Evolutionary conservation across 2,113 vertebrate species (phyloP), one percentile per base, ranked within the genome.

Genomic region (Cottus gobio): DNA sequence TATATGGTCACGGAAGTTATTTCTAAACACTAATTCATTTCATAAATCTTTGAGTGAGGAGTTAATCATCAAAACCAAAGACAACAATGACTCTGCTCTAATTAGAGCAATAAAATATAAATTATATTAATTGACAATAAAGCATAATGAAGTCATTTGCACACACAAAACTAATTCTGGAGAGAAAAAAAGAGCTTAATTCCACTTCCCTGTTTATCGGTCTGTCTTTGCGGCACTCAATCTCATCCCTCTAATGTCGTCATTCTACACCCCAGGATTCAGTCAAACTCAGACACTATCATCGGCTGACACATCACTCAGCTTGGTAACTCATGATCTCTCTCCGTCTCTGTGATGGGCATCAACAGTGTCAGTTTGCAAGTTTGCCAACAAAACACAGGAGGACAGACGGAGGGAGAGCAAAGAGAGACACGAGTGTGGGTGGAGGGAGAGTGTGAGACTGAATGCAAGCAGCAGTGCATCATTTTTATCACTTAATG

Each of bases 341-440:
- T 22, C 54, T 87, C 74, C 46, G n/a, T 85, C 79, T 75, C 58
- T 62, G 70, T 84, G 78, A 87, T 26, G 70, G 63, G 84, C 83
- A 83, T 63, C 74, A 58, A 12, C 48, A 30, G 52, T 69, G 82
- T 78, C 85, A 76, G 44, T 31, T 79, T 60, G 24, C 15, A 63
- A 48, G 57, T 70, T 77, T 83, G 0, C 18, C 56, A 61, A 30
- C 60, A 24, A 76, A 75, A 80, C 46, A 39, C n/a, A 72, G 3
- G 6, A 28, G 31, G 46, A 70, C 7, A 11, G 54, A 70, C 12
- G 16, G 22, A 20, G 22, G 66, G 42, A 74, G 10, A 48, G 36
- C n/a, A 48, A 64, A 80, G n/a, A n/a, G 6, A 68, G 24, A 60
- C 13, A 58, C 48, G 2, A 18, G 15, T 12, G 16, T 6, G 24